phyloP scores from a whole-genome alignment of 2,888 invertebrate species.

The Bombylius major region DNA sequence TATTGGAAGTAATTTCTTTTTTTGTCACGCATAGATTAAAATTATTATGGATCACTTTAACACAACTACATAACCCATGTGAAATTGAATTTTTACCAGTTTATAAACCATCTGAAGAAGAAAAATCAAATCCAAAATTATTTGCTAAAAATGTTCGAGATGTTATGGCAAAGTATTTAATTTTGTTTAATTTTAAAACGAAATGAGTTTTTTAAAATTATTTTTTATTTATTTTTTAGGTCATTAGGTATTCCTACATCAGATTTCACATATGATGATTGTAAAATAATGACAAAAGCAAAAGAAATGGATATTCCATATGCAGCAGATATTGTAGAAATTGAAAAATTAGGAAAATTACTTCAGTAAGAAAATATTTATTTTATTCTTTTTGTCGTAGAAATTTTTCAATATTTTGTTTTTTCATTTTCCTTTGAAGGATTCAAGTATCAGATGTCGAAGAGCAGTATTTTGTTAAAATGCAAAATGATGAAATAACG shows the following conservation, averaged over 20 bases:
- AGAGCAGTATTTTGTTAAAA: background rate
- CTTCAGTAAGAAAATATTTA: constrained; percentile 47
- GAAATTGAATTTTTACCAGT: constrained; percentile 90
- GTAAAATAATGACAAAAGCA: constrained; percentile 71
- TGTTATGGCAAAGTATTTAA: constrained; percentile 73
- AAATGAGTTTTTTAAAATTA: too few relatives aligned
- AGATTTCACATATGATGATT: constrained; percentile 89
- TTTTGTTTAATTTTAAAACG: constrained; percentile 11
- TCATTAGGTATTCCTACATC: constrained; percentile 73
- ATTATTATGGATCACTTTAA: constrained; percentile 75
- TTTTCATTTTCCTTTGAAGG: background rate
- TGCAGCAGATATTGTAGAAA: constrained; percentile 61
- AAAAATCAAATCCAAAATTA: constrained; percentile 73
- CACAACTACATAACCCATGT: constrained; percentile 74
- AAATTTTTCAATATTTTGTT: background rate
- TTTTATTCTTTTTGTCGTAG: background rate
- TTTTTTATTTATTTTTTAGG: constrained; percentile 40
- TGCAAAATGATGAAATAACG: background rate
- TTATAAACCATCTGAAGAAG: constrained; percentile 75
- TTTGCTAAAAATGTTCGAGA: constrained; percentile 82
- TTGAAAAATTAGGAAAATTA: constrained; percentile 60
- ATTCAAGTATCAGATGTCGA: background rate
- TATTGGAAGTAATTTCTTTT: background rate
- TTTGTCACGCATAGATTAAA: constrained; percentile 45
- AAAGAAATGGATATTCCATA: constrained; percentile 68